Percentiles rank a stretch among this genome's conserved stretches.
Evolutionary conservation across 2,113 vertebrate genomes (phyloP).

Genomic region (Melanostigma gelatinosum): DNA sequence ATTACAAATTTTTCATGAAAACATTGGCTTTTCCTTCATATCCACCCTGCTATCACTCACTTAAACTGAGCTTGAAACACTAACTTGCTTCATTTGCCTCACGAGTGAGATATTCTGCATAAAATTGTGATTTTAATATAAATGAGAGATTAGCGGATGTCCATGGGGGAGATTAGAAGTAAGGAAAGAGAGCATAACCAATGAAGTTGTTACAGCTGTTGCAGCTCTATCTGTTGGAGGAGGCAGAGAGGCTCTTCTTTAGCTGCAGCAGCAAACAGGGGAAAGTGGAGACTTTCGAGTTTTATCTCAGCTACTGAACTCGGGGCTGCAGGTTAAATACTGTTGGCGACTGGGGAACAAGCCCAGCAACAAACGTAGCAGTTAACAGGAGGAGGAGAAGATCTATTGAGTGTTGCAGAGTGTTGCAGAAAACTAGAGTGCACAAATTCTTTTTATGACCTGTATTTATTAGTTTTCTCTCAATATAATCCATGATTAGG

Average conservation of each 20-base stretch:
- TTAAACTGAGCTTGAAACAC: slow-evolving; percentile 50
- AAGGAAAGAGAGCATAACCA: slow-evolving; percentile 23
- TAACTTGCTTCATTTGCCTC: slow-evolving; percentile 48
- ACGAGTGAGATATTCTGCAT: slow-evolving; percentile 42
- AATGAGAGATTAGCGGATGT: slow-evolving; percentile 67
- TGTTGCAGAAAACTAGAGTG: neutral
- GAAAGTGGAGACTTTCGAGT: slow-evolving; percentile 34
- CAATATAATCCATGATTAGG: slow-evolving; percentile 33
- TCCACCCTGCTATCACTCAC: slow-evolving; percentile 28
- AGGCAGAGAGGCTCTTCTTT: slow-evolving; percentile 25
- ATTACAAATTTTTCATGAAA: neutral
- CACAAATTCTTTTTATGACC: slow-evolving; percentile 8
- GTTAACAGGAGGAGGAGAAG: slow-evolving; percentile 22
- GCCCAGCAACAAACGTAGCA: slow-evolving; percentile 6
- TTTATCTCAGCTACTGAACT: slow-evolving; percentile 46
- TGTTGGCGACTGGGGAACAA: slow-evolving; percentile 26
- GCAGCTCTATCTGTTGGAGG: slow-evolving; percentile 1
- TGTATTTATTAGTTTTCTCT: neutral
- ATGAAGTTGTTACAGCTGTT: slow-evolving; percentile 26
- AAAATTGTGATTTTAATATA: slow-evolving; percentile 66
- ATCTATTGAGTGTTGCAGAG: neutral
- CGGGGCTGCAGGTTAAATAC: slow-evolving; percentile 55
- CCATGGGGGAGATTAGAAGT: slow-evolving; percentile 57
- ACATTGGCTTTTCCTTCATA: slow-evolving; percentile 15
- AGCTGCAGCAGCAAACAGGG: slow-evolving; percentile 36